These are phyloP conservation scores for Phrynosoma platyrhinos DNA, from an alignment of 2,113 vertebrate species.

Conservation along the genomic window DNA sequence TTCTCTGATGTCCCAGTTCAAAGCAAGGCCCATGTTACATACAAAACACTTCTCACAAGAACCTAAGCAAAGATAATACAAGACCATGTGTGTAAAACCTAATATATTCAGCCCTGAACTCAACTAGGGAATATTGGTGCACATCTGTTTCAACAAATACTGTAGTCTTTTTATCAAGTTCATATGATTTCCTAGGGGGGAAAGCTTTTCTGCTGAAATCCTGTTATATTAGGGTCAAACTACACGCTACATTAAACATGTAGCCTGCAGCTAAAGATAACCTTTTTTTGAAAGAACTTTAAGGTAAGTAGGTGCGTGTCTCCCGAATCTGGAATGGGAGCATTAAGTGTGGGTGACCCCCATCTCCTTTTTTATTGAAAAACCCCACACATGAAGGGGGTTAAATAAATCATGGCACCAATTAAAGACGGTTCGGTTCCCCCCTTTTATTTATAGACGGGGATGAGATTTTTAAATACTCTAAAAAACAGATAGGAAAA, in stretches of 20 bases:
- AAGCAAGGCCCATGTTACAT: background rate
- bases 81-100: background rate
- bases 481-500: background rate
- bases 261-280: background rate
- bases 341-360: no score
- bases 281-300: background rate
- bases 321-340: background rate
- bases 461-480: background rate
- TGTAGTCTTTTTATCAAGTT: background rate
- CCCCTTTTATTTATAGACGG: background rate
- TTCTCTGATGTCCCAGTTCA: background rate
- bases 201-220: background rate
- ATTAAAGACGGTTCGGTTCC: background rate
- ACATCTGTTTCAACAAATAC: background rate
- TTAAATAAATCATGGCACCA: background rate
- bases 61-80: background rate
- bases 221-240: background rate
- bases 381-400: no score
- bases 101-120: background rate
- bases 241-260: background rate
- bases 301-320: background rate
- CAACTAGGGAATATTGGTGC: background rate
- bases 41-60: background rate
- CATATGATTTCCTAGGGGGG: background rate
- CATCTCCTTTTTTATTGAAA: no score